Base-by-base conservation (phyloP, 2,797 vertebrate genomes). In the Cirrhinus mrigala region DNA sequence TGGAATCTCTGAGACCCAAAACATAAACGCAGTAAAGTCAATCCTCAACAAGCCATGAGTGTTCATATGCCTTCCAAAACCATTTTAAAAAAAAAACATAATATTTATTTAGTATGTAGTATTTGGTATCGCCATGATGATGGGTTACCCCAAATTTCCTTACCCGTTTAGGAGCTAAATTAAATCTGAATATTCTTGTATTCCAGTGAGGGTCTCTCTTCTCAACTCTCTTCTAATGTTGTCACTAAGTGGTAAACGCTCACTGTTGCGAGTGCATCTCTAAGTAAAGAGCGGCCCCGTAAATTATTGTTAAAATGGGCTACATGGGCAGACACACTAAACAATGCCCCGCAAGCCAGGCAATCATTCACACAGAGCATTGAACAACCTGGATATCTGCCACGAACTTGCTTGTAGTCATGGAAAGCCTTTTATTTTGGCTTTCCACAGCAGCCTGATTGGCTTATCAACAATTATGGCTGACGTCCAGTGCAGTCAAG, bases 231-330 rank as follows among this genome's bases (percentile, higher is more conserved):
- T 10, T 46, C 44, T 64, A 27, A 62, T 73, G 76, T 79, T 85
- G 27, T 52, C 22, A 24, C 37, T 60, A 76, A 81, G 79, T 76
- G 74, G 44, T 52, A 73, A 70, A 64, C 6, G 24, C 44, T 81
- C 62, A 66, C 44, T 68, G 60, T 44, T 85, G 46, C 68, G 48
- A 86, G 71, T 80, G 73, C 84, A 82, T 85, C 71, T 75, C 64
- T 48, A 74, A 64, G 85, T 22, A 83, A 71, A 76, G 50, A 66
- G 50, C 18, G 44, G 46, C 52, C 56, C 48, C 11, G 89, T 89
- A 87, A 88, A 90, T 83, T 76, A 90, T 88, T 89, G 46, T 80
- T 83, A 81, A 54, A 87, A 82, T 44, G 87, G 48, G 56, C 78
- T 84, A 16, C 27, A 83, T 12, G 56, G 81, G 52, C 87, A 86